These are phyloP conservation scores for Aphis gossypii DNA, from an alignment of 1,140 invertebrate genomes.

Conservation along the genomic window DNA sequence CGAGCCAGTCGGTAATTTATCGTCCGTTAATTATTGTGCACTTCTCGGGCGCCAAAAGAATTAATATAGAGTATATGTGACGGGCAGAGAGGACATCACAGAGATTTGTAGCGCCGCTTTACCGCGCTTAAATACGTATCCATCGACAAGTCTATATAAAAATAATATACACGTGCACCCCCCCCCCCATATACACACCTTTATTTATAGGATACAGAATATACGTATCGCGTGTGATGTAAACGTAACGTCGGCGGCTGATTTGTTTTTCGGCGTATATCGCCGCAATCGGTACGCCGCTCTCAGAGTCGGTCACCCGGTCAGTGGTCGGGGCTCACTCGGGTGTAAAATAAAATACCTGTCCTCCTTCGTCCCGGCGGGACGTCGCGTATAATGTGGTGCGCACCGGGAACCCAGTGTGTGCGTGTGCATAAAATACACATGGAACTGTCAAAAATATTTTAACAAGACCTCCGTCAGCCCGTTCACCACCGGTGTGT, in stretches of 20 bases:
- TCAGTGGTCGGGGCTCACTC: conserved; percentile 3
- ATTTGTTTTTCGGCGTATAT: conserved; percentile 14
- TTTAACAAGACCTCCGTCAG: conserved; percentile 15
- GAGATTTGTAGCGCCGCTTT: neutral
- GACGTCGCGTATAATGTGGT: neutral
- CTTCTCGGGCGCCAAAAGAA: neutral
- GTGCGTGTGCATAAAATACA: neutral
- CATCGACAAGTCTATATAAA: neutral
- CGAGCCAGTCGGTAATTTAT: conserved; percentile 14
- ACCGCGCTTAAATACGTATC: neutral
- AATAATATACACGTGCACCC: neutral
- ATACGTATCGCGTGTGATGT: no score
- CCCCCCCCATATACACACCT: neutral
- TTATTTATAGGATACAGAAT: neutral
- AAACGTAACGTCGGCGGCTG: neutral
- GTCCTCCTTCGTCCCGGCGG: neutral
- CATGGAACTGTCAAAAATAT: conserved; percentile 24
- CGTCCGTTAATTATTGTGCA: conserved; percentile 43
- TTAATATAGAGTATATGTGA: neutral
- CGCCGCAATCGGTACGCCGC: neutral
- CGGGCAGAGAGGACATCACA: neutral
- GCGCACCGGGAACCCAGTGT: neutral
- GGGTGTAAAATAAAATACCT: conserved; percentile 1
- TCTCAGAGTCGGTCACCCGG: neutral
- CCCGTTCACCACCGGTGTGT: neutral